Conservation (phyloP, 2,888 invertebrate genomes). For the Synanthedon tipuliformis region DNA sequence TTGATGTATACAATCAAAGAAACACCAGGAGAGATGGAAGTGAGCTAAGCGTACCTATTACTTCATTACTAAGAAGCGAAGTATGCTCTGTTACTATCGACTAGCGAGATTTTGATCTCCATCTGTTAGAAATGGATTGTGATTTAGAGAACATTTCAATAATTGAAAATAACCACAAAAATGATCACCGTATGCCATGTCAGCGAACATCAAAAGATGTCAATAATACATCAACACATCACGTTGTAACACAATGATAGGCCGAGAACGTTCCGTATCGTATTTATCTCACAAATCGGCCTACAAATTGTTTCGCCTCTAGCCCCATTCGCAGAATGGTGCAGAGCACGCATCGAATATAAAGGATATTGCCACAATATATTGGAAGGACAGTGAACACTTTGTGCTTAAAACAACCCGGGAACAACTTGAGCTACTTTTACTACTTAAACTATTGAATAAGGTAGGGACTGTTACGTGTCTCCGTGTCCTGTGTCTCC, state of each 20-base stretch:
- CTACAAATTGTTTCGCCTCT: conserved; percentile 1
- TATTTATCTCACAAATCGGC: conserved; percentile 2
- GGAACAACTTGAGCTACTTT: neutral
- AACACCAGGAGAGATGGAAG: too few species aligned
- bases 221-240: conserved; percentile 1
- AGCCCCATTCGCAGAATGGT: neutral
- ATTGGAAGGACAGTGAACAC: too few species aligned
- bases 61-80: too few species aligned
- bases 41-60: too few species aligned
- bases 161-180: neutral
- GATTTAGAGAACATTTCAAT: too few species aligned
- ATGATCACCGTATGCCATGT: neutral
- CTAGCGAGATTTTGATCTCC: too few species aligned
- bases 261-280: neutral
- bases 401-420: neutral
- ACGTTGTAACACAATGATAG: neutral
- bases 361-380: neutral
- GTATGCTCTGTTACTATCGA: too few species aligned
- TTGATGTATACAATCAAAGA: too few species aligned
- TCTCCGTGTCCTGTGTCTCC: too few species aligned
- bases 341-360: conserved; percentile 2
- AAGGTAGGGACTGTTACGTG: too few species aligned
- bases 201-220: neutral
- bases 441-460: too few species aligned
- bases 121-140: too few species aligned